Percentiles rank a stretch among this genome's conserved stretches.
phyloP scores from a whole-genome alignment of 2,888 invertebrate species.

The Melanostoma mellinum region DNA sequence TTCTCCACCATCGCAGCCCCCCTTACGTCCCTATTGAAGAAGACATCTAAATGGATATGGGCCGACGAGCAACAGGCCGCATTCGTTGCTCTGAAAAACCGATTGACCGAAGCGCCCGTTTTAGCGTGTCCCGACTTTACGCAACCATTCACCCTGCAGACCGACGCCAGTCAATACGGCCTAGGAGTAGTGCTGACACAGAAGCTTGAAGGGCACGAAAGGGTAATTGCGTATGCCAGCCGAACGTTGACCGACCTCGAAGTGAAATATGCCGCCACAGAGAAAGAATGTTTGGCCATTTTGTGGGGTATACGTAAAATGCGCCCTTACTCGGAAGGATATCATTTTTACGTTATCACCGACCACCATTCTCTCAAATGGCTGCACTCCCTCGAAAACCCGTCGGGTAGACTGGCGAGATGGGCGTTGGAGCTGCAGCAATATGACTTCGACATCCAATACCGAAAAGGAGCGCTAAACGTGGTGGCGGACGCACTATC shows the following conservation, averaged over 20 bases:
- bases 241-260: too few species aligned
- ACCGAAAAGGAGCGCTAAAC: not conserved
- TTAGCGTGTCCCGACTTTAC: not conserved
- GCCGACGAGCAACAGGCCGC: not conserved
- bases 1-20: not conserved
- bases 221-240: not conserved
- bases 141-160: not conserved
- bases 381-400: not conserved
- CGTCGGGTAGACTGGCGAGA: not conserved
- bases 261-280: too few species aligned
- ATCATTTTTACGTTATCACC: not conserved
- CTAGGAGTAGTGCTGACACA: not conserved
- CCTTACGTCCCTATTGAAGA: not conserved
- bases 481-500: not conserved
- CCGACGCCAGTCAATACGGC: not conserved
- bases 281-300: too few species aligned
- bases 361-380: not conserved
- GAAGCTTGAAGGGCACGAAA: not conserved
- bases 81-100: not conserved
- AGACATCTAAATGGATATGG: not conserved
- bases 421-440: not conserved
- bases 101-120: not conserved
- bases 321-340: too few species aligned
- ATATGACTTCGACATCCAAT: not conserved
- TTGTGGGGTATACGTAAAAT: too few species aligned